These are phyloP conservation scores for Saccostrea cuccullata DNA, from an alignment of 1,140 invertebrate species.

Conservation along the genomic window DNA sequence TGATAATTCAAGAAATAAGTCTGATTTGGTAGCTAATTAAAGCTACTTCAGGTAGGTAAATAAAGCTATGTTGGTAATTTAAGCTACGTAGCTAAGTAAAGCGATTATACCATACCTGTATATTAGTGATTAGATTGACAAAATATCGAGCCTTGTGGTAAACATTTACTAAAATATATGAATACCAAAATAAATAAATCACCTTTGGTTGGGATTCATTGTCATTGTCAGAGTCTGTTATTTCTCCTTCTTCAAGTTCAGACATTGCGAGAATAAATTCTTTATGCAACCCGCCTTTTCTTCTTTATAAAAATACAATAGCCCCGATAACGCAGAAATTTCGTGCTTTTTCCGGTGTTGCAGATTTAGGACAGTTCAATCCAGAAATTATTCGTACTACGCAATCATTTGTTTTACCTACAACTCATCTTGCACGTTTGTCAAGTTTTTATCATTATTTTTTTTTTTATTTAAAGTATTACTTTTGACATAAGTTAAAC, in stretches of 20 bases:
- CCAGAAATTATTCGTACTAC: background rate
- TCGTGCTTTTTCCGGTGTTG: conserved; percentile 19
- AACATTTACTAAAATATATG: too few relatives aligned
- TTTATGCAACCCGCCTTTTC: background rate
- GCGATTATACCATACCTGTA: too few relatives aligned
- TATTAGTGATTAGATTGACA: too few relatives aligned
- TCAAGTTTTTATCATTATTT: too few relatives aligned
- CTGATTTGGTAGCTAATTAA: too few relatives aligned
- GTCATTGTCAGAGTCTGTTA: conserved; percentile 19
- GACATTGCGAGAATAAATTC: background rate
- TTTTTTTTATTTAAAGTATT: too few relatives aligned
- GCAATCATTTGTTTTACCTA: background rate
- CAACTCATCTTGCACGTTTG: background rate
- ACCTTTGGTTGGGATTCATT: background rate
- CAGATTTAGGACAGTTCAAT: background rate
- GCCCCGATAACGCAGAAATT: background rate
- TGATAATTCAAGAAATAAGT: too few relatives aligned
- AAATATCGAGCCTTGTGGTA: too few relatives aligned
- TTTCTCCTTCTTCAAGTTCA: conserved; percentile 21
- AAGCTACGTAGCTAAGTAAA: too few relatives aligned
- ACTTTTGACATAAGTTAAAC: too few relatives aligned
- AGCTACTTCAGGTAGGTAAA: too few relatives aligned
- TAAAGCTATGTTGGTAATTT: too few relatives aligned
- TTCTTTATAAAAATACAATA: background rate
- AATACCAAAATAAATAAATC: background rate